These are phyloP conservation scores for Autographa pulchrina DNA, from an alignment of 2,888 invertebrate species.

Conservation along the genomic window DNA sequence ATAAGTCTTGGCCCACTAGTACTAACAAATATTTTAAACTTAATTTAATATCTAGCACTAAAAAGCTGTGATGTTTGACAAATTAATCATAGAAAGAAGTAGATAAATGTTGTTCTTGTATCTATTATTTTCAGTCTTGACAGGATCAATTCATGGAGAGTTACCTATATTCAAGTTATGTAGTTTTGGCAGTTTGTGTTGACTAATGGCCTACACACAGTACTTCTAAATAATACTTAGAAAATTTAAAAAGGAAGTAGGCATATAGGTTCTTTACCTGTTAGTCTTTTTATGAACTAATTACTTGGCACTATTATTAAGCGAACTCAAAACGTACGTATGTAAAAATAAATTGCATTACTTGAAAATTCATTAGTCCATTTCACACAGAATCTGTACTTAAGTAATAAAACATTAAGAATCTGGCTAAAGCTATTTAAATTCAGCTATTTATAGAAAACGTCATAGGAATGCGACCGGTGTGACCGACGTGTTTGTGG, in stretches of 20 bases:
- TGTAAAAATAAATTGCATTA: constrained; percentile 7
- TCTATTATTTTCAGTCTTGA: constrained; percentile 41
- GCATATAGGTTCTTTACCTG: neutral
- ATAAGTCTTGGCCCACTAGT: too few species aligned
- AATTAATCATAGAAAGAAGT: neutral
- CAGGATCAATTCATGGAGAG: constrained; percentile 24
- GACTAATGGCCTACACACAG: neutral
- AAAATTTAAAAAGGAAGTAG: neutral
- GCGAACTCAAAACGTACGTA: neutral
- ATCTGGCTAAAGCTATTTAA: constrained; percentile 38
- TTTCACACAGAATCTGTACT: constrained; percentile 19
- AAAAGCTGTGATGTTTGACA: neutral
- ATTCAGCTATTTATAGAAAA: constrained; percentile 46
- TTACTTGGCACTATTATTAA: constrained; percentile 4
- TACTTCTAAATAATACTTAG: neutral
- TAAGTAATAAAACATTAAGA: constrained; percentile 28
- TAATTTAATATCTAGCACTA: neutral
- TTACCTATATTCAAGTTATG: neutral
- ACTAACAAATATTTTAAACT: neutral
- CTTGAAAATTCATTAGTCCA: constrained; percentile 29
- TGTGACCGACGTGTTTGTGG: constrained; percentile 21
- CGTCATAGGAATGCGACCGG: constrained; percentile 30
- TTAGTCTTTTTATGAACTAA: constrained; percentile 9
- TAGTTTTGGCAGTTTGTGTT: neutral
- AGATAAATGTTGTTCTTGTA: constrained; percentile 12